Conservation (phyloP, 2,113 vertebrate genomes). For the Tragelaphus imberbis region DNA sequence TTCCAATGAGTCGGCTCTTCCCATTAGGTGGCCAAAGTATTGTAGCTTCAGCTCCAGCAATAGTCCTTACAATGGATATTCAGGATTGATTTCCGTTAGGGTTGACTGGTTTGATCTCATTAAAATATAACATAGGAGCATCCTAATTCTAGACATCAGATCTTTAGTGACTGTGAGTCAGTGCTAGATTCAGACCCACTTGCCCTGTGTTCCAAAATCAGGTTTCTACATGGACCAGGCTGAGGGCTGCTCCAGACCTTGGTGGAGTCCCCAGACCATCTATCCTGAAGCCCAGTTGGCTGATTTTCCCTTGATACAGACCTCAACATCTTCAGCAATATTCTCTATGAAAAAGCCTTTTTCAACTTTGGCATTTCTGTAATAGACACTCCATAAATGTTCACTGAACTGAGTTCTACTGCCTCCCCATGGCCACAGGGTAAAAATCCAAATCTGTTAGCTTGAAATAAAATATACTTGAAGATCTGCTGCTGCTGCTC, state of each 20-base stretch:
- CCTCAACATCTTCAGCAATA: background rate
- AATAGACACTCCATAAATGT: background rate
- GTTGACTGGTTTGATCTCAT: background rate
- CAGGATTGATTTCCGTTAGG: background rate
- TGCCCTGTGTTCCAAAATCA: background rate
- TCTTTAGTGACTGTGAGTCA: background rate
- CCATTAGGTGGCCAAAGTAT: background rate
- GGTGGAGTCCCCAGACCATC: background rate
- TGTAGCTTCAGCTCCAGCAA: background rate
- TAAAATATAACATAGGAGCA: background rate
- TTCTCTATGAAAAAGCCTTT: background rate
- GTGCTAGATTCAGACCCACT: background rate
- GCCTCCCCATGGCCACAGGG: constrained; percentile 35
- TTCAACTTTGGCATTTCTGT: background rate
- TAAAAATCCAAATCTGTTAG: background rate
- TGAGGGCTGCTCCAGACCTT: background rate
- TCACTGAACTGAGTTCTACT: constrained; percentile 6
- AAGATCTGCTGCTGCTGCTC: background rate
- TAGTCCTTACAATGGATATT: background rate
- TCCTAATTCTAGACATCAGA: background rate
- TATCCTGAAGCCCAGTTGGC: background rate
- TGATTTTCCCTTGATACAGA: background rate
- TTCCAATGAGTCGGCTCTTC: background rate
- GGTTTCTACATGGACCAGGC: background rate
- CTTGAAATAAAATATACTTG: constrained; percentile 8